Percentiles rank a stretch among this genome's conserved stretches.
Conservation (phyloP, 2,113 vertebrate species). For the Zosterops borbonicus region DNA sequence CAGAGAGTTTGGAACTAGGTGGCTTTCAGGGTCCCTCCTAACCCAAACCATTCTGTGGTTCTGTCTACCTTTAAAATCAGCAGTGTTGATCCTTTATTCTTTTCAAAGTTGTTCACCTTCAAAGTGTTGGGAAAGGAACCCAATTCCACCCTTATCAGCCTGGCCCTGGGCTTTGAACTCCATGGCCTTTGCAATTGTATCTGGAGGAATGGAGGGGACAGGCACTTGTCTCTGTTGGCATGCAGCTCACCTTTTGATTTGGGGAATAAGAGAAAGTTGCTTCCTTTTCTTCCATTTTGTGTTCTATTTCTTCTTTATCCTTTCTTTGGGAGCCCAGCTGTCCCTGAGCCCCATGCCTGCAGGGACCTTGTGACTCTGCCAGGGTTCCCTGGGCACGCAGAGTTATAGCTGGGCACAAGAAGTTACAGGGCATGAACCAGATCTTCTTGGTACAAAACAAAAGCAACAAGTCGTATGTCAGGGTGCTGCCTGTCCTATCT, state of each 20-base stretch:
- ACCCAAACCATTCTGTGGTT: background rate
- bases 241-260: background rate
- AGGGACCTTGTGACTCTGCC: background rate
- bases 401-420: background rate
- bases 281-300: background rate
- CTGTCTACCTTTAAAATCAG: background rate
- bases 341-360: background rate
- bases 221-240: background rate
- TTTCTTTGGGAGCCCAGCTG: background rate
- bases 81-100: background rate
- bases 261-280: background rate
- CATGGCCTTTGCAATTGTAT: accelerated
- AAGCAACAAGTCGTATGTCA: background rate
- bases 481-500: background rate
- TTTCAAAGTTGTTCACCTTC: background rate
- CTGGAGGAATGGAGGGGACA: background rate
- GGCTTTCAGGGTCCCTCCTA: background rate
- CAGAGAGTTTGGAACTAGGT: background rate
- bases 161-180: background rate
- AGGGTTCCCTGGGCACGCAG: background rate
- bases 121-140: background rate
- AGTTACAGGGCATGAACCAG: background rate
- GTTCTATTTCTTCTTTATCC: background rate
- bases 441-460: background rate
- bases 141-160: background rate